phyloP scores from a whole-genome alignment of 2,888 invertebrate genomes.

The Oxyscelio sp. region DNA sequence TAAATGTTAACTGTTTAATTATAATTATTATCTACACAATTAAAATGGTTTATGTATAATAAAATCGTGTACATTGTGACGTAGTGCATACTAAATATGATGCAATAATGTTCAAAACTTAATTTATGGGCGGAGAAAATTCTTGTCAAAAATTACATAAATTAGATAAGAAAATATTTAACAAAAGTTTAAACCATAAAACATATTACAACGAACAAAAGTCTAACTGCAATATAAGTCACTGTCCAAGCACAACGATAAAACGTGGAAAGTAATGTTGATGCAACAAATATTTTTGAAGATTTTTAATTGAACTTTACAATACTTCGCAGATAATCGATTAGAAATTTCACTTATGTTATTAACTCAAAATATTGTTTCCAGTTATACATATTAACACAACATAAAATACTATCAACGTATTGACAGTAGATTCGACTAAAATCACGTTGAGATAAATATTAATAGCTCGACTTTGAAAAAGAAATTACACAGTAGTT shows the following conservation, averaged over 20 bases:
- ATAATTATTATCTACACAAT: too few relatives aligned
- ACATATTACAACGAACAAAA: constrained; percentile 47
- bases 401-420: too few relatives aligned
- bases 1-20: too few relatives aligned
- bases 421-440: background rate
- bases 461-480: background rate
- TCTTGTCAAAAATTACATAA: constrained; percentile 42
- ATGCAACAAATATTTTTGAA: constrained; percentile 36
- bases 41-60: too few relatives aligned
- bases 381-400: too few relatives aligned
- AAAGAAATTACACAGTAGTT: background rate
- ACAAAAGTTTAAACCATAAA: constrained; percentile 53
- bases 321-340: too few relatives aligned
- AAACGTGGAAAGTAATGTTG: constrained; percentile 53
- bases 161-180: constrained; percentile 49
- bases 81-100: constrained; percentile 2
- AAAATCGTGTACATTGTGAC: too few relatives aligned
- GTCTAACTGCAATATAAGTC: constrained; percentile 49
- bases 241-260: constrained; percentile 61
- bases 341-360: background rate
- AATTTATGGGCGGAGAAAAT: constrained; percentile 29
- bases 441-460: background rate
- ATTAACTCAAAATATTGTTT: constrained; percentile 8
- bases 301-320: too few relatives aligned
- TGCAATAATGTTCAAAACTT: constrained; percentile 12